Evolutionary conservation across 2,888 invertebrate species (phyloP).

Genomic region (Sicus ferrugineus): DNA sequence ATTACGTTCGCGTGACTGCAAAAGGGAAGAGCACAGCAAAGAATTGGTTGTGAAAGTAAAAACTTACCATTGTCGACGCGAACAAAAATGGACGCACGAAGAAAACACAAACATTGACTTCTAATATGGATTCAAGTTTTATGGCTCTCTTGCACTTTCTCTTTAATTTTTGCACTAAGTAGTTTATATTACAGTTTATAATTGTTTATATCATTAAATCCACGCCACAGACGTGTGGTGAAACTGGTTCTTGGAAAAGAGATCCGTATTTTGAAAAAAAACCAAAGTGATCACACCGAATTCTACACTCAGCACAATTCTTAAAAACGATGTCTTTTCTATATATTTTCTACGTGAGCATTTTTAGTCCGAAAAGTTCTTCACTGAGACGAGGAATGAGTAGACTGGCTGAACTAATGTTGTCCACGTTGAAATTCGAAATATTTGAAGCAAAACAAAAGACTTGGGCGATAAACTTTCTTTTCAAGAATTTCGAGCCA

Average conservation of each 20-base stretch:
- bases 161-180: slow-evolving; percentile 40
- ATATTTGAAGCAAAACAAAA: slow-evolving; percentile 31
- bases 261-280: slow-evolving; percentile 8
- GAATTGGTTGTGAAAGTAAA: slow-evolving; percentile 30
- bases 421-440: background rate
- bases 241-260: slow-evolving; percentile 27
- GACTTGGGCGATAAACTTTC: slow-evolving; percentile 40
- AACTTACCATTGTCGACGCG: slow-evolving; percentile 3
- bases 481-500: slow-evolving; percentile 28
- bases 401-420: no score
- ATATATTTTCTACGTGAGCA: no score
- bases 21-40: slow-evolving; percentile 18
- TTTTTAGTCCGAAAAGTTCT: no score
- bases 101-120: slow-evolving; percentile 41
- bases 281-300: background rate
- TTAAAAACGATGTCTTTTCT: no score
- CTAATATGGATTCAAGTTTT: slow-evolving; percentile 52
- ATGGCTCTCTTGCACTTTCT: slow-evolving; percentile 55
- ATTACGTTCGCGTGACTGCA: background rate
- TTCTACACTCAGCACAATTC: no score
- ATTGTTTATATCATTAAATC: slow-evolving; percentile 19
- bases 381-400: no score
- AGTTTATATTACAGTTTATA: slow-evolving; percentile 3
- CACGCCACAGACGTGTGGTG: slow-evolving; percentile 11
- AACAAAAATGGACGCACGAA: slow-evolving; percentile 16